These are phyloP conservation scores for Amphipoea oculea DNA, from an alignment of 2,888 invertebrate species.

Conservation along the genomic window DNA sequence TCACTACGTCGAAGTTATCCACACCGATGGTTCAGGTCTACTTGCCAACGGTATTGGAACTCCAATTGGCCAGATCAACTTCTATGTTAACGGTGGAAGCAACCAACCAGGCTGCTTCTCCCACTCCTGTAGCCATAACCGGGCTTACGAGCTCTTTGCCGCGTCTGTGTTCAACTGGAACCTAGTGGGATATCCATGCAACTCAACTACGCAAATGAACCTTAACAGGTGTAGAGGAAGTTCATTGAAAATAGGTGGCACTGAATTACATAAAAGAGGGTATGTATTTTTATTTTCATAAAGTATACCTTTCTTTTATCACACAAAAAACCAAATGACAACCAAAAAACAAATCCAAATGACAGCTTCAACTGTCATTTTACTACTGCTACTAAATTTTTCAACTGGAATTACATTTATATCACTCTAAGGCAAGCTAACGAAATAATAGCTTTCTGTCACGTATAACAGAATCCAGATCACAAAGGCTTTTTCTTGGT, in stretches of 20 bases:
- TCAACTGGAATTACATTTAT: not conserved
- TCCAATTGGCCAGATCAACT: conserved; percentile 95
- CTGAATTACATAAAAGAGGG: conserved; percentile 71
- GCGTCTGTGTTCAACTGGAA: conserved; percentile 70
- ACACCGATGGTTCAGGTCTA: conserved; percentile 73
- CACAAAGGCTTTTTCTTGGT: not conserved
- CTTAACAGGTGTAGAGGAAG: conserved; percentile 75
- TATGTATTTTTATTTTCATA: conserved; percentile 61
- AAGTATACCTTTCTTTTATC: not conserved
- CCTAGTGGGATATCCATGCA: conserved; percentile 72
- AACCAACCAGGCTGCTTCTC: conserved; percentile 88
- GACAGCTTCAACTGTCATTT: not conserved
- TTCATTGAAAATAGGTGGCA: conserved; percentile 72
- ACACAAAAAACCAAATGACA: too few species aligned
- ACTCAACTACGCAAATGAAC: conserved; percentile 66
- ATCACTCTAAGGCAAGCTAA: not conserved
- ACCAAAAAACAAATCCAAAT: too few species aligned
- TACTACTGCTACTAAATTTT: too few species aligned
- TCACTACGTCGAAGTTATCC: conserved; percentile 81
- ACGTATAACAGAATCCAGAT: not conserved
- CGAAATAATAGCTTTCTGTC: not conserved
- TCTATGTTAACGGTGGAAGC: conserved; percentile 96
- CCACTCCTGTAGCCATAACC: conserved; percentile 75
- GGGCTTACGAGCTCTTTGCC: conserved; percentile 77
- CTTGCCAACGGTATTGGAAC: conserved; percentile 92